Evolutionary conservation across 2,113 vertebrate species (phyloP).

Genomic region (Rhombomys opimus): DNA sequence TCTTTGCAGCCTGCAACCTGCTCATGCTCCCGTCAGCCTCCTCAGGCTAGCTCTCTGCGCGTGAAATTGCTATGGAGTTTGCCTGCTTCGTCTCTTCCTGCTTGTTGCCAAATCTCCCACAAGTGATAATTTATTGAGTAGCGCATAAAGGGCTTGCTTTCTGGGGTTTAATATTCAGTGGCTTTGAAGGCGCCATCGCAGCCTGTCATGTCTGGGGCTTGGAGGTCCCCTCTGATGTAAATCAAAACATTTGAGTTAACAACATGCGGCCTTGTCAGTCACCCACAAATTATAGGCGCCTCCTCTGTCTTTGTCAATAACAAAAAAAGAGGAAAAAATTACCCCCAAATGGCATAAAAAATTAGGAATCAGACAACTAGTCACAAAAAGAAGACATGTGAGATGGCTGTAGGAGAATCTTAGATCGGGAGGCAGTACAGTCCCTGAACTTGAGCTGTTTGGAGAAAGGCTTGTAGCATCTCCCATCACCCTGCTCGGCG

Average conservation of each 20-base stretch:
- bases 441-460: neutral
- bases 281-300: conserved; percentile 80
- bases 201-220: conserved; percentile 71
- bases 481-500: fast-evolving
- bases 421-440: fast-evolving
- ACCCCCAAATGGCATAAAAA: conserved; percentile 74
- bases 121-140: conserved; percentile 23
- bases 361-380: conserved; percentile 78
- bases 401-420: conserved; percentile 35
- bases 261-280: conserved; percentile 75
- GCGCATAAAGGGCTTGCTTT: conserved; percentile 32
- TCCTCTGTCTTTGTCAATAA: conserved; percentile 74
- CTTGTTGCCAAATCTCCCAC: neutral
- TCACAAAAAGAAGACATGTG: conserved; percentile 47
- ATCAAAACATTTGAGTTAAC: conserved; percentile 81
- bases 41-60: neutral
- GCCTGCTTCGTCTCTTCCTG: neutral
- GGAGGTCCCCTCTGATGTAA: conserved; percentile 72
- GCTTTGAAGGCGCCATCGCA: conserved; percentile 68
- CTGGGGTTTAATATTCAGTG: conserved; percentile 61
- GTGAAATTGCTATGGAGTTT: neutral
- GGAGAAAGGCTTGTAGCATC: fast-evolving
- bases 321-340: conserved; percentile 59
- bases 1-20: neutral
- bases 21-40: neutral